These are phyloP conservation scores for Spondyliosoma cantharus DNA, from an alignment of 2,797 vertebrate genomes.

Conservation along the genomic window DNA sequence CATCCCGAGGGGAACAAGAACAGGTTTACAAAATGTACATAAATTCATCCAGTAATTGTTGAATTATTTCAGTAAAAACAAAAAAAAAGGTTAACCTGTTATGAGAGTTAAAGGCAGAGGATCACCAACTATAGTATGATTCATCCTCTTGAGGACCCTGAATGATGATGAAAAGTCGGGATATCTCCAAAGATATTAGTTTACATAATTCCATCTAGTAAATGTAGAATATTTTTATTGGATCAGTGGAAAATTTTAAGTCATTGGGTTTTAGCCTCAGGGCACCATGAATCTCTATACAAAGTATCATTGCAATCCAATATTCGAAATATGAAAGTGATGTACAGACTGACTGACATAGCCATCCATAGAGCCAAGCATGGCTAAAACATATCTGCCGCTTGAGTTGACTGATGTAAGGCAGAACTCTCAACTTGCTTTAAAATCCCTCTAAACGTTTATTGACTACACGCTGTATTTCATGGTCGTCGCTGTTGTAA, in stretches of 20 bases:
- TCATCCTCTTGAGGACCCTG: neutral
- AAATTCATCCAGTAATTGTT: neutral
- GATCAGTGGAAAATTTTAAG: neutral
- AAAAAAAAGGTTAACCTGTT: neutral
- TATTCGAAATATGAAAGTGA: neutral
- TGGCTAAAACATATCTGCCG: slow-evolving; percentile 10
- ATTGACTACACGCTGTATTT: slow-evolving; percentile 58
- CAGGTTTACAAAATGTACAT: neutral
- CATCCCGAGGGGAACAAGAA: neutral
- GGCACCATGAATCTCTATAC: neutral
- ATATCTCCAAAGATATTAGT: neutral
- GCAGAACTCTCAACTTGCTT: slow-evolving; percentile 41
- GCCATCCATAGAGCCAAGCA: neutral
- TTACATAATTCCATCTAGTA: neutral
- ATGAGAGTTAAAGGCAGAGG: neutral
- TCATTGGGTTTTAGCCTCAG: neutral
- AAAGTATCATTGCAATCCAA: neutral
- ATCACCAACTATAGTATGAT: neutral
- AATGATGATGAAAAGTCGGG: neutral
- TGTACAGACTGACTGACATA: neutral
- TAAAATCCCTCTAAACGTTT: slow-evolving; percentile 64
- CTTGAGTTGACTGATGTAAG: slow-evolving; percentile 15
- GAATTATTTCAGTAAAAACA: neutral
- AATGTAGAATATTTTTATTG: neutral
- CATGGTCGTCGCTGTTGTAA: slow-evolving; percentile 54